phyloP scores from a whole-genome alignment of 2,888 invertebrate species.

The Nomada ruficornis region DNA sequence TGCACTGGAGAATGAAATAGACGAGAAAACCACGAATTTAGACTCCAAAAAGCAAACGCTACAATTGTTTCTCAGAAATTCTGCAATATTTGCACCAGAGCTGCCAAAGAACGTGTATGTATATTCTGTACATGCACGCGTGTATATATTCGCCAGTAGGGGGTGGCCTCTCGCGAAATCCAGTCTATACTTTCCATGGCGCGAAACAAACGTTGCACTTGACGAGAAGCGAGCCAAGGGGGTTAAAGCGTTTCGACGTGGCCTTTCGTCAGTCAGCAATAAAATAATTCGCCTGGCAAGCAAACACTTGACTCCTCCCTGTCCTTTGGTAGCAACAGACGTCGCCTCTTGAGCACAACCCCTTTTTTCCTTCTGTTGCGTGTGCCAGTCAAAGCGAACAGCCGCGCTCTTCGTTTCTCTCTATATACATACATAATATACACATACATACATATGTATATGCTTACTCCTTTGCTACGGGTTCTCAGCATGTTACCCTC shows the following conservation, averaged over 20 bases:
- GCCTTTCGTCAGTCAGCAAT: constrained; percentile 51
- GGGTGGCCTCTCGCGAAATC: constrained; percentile 22
- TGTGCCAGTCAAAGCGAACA: constrained; percentile 42
- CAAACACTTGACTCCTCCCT: constrained; percentile 60
- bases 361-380: constrained; percentile 51
- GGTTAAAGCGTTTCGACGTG: constrained; percentile 37
- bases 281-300: constrained; percentile 60
- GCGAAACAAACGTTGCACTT: constrained; percentile 24
- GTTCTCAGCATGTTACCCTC: constrained; percentile 34
- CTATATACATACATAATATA: background rate
- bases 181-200: constrained; percentile 6
- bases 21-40: too few relatives aligned
- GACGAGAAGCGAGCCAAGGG: constrained; percentile 23
- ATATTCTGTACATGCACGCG: too few relatives aligned
- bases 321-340: constrained; percentile 55
- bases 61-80: too few relatives aligned
- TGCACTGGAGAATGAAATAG: too few relatives aligned
- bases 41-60: too few relatives aligned
- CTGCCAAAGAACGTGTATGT: too few relatives aligned
- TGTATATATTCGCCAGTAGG: background rate
- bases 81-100: too few relatives aligned
- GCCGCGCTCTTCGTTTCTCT: constrained; percentile 27
- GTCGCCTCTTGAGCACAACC: constrained; percentile 59
- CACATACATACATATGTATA: too few relatives aligned
- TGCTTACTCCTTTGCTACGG: constrained; percentile 13